Evolutionary conservation across 2,888 invertebrate genomes (phyloP), one percentile per base, ranked within the genome.

Genomic region (Diaphora mendica): DNA sequence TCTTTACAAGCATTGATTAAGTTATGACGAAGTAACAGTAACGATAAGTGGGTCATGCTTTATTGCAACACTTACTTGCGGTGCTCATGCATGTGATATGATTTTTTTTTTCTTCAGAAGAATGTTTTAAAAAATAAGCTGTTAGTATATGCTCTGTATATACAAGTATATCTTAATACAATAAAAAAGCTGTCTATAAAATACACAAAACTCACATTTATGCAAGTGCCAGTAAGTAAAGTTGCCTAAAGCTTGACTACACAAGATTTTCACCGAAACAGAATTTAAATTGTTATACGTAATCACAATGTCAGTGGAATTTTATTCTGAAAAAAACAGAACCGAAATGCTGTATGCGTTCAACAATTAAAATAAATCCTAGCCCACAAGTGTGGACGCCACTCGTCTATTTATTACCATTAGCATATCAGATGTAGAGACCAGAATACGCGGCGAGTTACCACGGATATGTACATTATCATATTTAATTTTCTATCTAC

Each of bases 401-500:
- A 88, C 89, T 90, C 85, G 82, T 88, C 90, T 91, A 88, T 91
- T 92, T 92, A 86, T 85, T 77, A 84, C 87, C 90, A 94, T 94
- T 94, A 91, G 90, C 94, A 94, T 94, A 93, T 84, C 79, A 84
- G 80, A 87, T 88, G 89, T 83, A 83, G 82, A 72, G 76, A 79
- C 72, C 59, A 71, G 66, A 74, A 71, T 74, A 78, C 80, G 67
- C 62, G 66, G 74, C 23, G 77, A 85, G 80, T 85, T 85, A 83
- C 79, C 78, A 82, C 82, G 81, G 78, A 91, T 91, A 93, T 92
- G 91, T 90, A 88, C 89, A 91, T 93, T 92, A 92, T 93, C 91
- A 92, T 93, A 94, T 93, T 93, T 91, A 92, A 93, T 93, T 92
- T 90, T 91, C 90, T 91, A 87, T 92, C 92, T 92, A n/a, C n/a